These are phyloP conservation scores for Microtus montanus DNA, from an alignment of 2,113 vertebrate genomes.

Conservation along the genomic window DNA sequence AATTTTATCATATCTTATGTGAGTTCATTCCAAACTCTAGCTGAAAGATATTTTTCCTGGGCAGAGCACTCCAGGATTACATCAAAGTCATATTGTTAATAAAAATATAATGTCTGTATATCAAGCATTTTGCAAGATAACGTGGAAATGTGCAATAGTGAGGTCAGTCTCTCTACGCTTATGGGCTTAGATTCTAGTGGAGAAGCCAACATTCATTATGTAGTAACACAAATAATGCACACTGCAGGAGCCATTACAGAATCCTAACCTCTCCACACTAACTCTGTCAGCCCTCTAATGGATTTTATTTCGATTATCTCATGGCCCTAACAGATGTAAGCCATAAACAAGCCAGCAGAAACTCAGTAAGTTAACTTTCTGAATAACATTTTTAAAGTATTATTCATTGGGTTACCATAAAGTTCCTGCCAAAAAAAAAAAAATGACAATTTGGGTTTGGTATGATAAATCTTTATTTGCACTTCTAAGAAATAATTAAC, in stretches of 20 bases:
- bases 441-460: slow-evolving; percentile 19
- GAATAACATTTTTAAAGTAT: slow-evolving; percentile 37
- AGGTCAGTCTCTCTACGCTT: not conserved
- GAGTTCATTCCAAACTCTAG: slow-evolving; percentile 3
- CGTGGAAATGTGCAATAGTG: not conserved
- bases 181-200: not conserved
- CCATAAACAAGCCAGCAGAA: slow-evolving; percentile 56
- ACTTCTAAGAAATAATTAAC: slow-evolving; percentile 53
- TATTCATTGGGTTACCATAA: slow-evolving; percentile 37
- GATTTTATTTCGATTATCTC: slow-evolving; percentile 50
- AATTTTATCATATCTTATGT: not conserved
- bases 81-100: not conserved
- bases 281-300: slow-evolving; percentile 33
- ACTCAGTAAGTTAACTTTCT: slow-evolving; percentile 54
- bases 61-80: not conserved
- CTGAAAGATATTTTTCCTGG: not conserved
- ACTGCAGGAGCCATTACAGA: slow-evolving; percentile 28
- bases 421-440: slow-evolving; percentile 30
- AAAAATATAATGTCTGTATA: slow-evolving; percentile 6
- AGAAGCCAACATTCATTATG: slow-evolving; percentile 27
- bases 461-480: slow-evolving; percentile 30
- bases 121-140: not conserved
- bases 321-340: slow-evolving; percentile 42
- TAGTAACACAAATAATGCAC: slow-evolving; percentile 36
- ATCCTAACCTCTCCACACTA: slow-evolving; percentile 20